phyloP scores from a whole-genome alignment of 2,113 vertebrate species.

The Pterocles orientalis region DNA sequence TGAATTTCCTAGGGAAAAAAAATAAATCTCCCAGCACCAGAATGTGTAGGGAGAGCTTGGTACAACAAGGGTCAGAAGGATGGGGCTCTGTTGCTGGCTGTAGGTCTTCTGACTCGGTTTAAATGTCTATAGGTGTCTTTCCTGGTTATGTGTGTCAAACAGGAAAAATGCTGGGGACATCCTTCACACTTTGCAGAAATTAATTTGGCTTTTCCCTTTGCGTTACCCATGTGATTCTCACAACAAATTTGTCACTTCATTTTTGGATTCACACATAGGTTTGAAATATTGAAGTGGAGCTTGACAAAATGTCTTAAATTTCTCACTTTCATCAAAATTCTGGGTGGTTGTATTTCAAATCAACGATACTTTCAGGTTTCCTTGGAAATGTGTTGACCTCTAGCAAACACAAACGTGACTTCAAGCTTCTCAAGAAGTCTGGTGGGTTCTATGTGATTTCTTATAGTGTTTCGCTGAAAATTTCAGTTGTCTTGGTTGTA shows the following conservation, averaged over 20 bases:
- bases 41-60: background rate
- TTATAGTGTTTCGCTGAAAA: background rate
- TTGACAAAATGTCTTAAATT: background rate
- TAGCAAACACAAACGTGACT: background rate
- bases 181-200: background rate
- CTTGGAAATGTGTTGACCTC: background rate
- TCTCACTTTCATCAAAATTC: conserved; percentile 23
- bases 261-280: conserved; percentile 3
- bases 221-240: background rate
- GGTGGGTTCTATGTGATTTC: background rate
- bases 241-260: background rate
- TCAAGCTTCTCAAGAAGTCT: background rate
- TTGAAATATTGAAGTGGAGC: background rate
- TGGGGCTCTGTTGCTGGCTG: background rate
- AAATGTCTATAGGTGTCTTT: background rate
- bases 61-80: background rate
- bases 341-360: background rate
- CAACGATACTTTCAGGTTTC: background rate
- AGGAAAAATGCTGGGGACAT: background rate
- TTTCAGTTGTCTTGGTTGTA: background rate
- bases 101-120: background rate
- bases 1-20: background rate
- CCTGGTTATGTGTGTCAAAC: background rate
- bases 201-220: conserved; percentile 3
- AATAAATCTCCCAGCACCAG: background rate